Base-by-base conservation (phyloP, 2,888 invertebrate genomes). In the Electrophaes corylata region DNA sequence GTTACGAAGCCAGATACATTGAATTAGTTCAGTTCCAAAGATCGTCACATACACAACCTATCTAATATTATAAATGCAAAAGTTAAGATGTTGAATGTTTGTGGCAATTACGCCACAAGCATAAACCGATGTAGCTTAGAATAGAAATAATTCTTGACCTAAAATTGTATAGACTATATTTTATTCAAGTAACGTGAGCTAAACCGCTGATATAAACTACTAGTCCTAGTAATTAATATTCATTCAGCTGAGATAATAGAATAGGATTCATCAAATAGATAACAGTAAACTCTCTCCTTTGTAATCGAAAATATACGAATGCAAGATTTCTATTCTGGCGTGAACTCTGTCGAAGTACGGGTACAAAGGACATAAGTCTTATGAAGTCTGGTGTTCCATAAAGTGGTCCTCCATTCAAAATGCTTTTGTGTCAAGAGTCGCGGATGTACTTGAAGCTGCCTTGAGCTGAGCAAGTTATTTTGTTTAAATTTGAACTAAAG, bases 391-490 rank as follows among this genome's bases (percentile, higher is more conserved):
- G 58, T 67, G 66, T 66, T 73, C 67, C 60, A 67, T 73, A 67
- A 75, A 81, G 76, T 70, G 68, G 58, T 56, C 29, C 55, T 52
- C 67, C 64, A 71, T 78, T 73, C 68, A 76, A 78, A 73, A 68
- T 70, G 68, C 65, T 69, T 40, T 62, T 65, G 60, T 67, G 51
- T 49, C 50, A 26, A 61, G 53, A 66, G 50, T 66, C 60, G 65
- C 61, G 57, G 58, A 64, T 64, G 59, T 57, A 64, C 66, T 68
- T 50, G 54, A 58, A 63, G 66, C 54, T 49, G 35, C 60, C 52
- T 70, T 70, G 64, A 49, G 45, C 56, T 23, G 26, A 39, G 23
- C 33, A 68, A 60, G 56, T 52, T 61, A 57, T 47, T 58, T 58
- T 60, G 49, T 57, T 55, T n/a, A 39, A 54, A 54, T 48, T 16